Conservation (phyloP, 2,113 vertebrate genomes). For the Eudyptes chrysolophus region DNA sequence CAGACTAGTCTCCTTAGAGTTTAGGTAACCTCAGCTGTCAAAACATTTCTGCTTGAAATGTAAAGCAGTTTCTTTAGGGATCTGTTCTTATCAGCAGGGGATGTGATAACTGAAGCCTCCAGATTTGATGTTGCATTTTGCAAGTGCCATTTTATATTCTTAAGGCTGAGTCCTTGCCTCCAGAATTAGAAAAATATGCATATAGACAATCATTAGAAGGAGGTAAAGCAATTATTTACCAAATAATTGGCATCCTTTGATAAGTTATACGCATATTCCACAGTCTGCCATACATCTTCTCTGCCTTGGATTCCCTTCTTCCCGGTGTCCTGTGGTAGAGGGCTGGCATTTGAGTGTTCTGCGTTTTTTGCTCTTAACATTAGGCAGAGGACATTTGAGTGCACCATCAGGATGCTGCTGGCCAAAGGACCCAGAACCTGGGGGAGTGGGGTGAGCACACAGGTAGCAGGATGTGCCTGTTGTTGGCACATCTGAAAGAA, state of each 20-base stretch:
- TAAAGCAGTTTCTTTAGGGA: not conserved
- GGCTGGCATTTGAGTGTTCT: slow-evolving; percentile 59
- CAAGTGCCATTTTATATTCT: not conserved
- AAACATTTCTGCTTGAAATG: not conserved
- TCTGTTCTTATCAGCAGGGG: not conserved
- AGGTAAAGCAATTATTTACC: not conserved
- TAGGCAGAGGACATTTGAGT: slow-evolving; percentile 63
- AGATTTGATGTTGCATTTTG: not conserved
- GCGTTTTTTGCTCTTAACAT: slow-evolving; percentile 67
- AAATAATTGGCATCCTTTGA: not conserved
- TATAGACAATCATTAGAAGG: not conserved
- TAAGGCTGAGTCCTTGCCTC: not conserved
- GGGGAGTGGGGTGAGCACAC: slow-evolving; percentile 58
- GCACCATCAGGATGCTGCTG: slow-evolving; percentile 61
- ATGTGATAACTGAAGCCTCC: not conserved
- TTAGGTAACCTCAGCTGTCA: not conserved
- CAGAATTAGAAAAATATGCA: not conserved
- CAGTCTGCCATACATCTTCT: not conserved
- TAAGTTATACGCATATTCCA: not conserved
- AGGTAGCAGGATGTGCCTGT: slow-evolving; percentile 51
- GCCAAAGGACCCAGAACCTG: slow-evolving; percentile 54
- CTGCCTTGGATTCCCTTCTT: slow-evolving; percentile 17
- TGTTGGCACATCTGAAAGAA: slow-evolving; percentile 53
- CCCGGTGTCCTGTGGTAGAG: not conserved
- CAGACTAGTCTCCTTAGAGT: not conserved